Evolutionary conservation across 1,140 invertebrate genomes (phyloP).

Genomic region (Leguminivora glycinivorella): DNA sequence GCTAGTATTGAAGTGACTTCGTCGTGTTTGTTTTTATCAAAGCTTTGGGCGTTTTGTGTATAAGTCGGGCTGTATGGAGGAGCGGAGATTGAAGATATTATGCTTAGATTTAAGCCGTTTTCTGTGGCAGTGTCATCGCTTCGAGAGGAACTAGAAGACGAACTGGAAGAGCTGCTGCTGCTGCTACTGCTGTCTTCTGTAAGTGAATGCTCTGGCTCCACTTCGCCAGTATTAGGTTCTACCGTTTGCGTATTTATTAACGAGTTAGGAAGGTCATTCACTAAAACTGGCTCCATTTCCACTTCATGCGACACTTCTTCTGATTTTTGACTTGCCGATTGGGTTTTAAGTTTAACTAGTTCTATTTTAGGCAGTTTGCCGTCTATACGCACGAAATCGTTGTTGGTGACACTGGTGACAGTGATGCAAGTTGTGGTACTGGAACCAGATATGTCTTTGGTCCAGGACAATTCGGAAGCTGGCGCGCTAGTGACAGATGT

Average conservation of each 20-base stretch:
- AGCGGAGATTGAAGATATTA: slow-evolving; percentile 37
- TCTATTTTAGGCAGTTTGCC: slow-evolving; percentile 55
- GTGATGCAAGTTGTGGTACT: slow-evolving; percentile 53
- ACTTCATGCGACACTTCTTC: not conserved
- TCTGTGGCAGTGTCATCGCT: slow-evolving; percentile 15
- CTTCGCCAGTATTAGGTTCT: not conserved
- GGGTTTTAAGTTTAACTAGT: not conserved
- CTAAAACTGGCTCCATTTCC: too few species aligned
- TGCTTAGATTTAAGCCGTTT: slow-evolving; percentile 40
- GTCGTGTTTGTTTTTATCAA: slow-evolving; percentile 21
- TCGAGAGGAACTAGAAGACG: slow-evolving; percentile 15
- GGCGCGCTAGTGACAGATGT: slow-evolving; percentile 35
- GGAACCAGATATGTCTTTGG: slow-evolving; percentile 59
- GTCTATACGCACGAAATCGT: slow-evolving; percentile 54
- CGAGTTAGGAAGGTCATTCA: too few species aligned
- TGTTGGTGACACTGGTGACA: slow-evolving; percentile 44
- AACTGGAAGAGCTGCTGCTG: slow-evolving; percentile 4
- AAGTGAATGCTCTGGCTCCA: slow-evolving; percentile 9
- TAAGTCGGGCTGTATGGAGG: slow-evolving; percentile 23
- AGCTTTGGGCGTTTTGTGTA: slow-evolving; percentile 29
- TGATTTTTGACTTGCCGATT: slow-evolving; percentile 19
- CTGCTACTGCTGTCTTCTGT: slow-evolving; percentile 16
- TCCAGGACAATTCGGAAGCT: slow-evolving; percentile 51
- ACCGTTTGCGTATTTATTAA: not conserved
- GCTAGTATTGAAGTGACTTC: slow-evolving; percentile 39